Evolutionary conservation across 2,888 invertebrate species (phyloP).

Genomic region (Calliphora vomitoria): DNA sequence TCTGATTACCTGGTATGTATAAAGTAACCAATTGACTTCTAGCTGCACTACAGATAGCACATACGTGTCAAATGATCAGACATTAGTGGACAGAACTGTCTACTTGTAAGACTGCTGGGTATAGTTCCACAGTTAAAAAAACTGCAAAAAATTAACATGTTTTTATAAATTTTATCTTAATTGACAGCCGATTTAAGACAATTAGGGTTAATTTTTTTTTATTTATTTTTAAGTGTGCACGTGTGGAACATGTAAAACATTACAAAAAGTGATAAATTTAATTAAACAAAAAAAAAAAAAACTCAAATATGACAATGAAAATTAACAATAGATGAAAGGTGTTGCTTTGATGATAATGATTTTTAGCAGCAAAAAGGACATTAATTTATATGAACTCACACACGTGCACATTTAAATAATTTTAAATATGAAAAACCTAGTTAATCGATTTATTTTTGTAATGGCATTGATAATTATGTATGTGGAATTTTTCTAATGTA

Average conservation of each 20-base stretch:
- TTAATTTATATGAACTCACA: neutral
- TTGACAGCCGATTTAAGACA: slow-evolving; percentile 49
- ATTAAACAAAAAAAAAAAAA: slow-evolving; percentile 1
- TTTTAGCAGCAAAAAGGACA: slow-evolving; percentile 15
- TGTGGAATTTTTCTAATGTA: slow-evolving; percentile 16
- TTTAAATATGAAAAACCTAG: slow-evolving; percentile 22
- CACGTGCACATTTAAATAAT: neutral
- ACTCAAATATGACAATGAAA: slow-evolving; percentile 40
- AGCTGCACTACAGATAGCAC: no score
- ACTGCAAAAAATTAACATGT: no score
- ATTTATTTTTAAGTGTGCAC: neutral
- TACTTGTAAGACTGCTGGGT: no score
- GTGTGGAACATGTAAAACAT: neutral
- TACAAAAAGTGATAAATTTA: neutral
- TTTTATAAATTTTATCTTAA: slow-evolving; percentile 61
- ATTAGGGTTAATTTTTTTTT: slow-evolving; percentile 7
- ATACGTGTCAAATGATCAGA: no score
- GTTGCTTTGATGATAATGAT: slow-evolving; percentile 44
- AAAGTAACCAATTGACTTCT: no score
- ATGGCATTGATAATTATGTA: slow-evolving; percentile 23
- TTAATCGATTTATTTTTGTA: slow-evolving; percentile 22
- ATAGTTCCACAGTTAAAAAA: no score
- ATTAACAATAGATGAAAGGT: slow-evolving; percentile 55
- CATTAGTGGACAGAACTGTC: no score
- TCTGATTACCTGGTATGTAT: no score